Conservation (phyloP, 2,888 invertebrate genomes). For the Alentia gelatinosa region DNA sequence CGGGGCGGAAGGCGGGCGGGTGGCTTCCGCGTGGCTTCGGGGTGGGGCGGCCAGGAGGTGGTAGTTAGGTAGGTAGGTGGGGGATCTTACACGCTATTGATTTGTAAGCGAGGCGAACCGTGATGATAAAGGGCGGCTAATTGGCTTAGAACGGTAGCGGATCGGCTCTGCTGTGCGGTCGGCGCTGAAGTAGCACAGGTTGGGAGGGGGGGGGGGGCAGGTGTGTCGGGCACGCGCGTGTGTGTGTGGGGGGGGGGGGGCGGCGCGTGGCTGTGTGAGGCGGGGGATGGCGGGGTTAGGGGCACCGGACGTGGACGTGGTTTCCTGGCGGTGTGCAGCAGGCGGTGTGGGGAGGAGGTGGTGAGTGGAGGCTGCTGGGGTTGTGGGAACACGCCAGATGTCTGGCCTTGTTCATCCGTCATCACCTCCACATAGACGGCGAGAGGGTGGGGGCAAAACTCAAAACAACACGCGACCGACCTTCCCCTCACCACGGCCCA, state of each 20-base stretch:
- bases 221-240: background rate
- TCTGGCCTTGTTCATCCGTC: background rate
- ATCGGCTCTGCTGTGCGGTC: background rate
- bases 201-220: background rate
- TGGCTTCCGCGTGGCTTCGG: background rate
- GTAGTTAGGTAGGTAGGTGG: background rate
- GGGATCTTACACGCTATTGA: background rate
- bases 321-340: background rate
- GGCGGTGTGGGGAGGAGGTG: background rate
- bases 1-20: background rate
- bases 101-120: background rate
- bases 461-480: background rate
- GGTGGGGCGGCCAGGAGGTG: background rate
- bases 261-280: background rate
- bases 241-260: background rate
- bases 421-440: background rate
- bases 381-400: background rate
- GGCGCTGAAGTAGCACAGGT: background rate
- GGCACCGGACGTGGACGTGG: background rate
- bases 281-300: background rate
- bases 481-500: background rate
- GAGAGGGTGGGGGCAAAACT: background rate
- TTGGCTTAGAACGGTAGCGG: background rate
- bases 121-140: conserved; percentile 10
- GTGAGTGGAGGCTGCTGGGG: background rate